Conservation (phyloP, 2,797 vertebrate species). For the Amniataba percoides region DNA sequence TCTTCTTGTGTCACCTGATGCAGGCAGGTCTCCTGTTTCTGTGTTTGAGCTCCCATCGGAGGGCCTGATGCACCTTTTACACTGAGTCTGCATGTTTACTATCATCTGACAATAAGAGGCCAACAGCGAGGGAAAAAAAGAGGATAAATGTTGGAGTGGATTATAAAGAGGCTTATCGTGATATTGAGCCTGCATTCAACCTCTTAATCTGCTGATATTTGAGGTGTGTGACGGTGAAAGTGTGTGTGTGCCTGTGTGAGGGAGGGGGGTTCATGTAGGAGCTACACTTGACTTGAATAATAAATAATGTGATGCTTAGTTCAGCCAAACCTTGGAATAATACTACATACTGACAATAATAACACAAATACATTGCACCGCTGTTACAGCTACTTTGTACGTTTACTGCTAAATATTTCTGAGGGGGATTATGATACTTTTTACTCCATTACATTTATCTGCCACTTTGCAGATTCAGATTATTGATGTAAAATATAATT, state of each 20-base stretch:
- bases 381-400: too few relatives aligned
- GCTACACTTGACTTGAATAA: background rate
- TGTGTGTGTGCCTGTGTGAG: too few relatives aligned
- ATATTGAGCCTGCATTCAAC: slow-evolving; percentile 5
- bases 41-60: background rate
- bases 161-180: slow-evolving; percentile 27
- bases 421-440: too few relatives aligned
- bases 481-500: too few relatives aligned
- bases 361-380: too few relatives aligned
- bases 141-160: slow-evolving; percentile 8
- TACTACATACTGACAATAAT: too few relatives aligned
- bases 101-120: background rate
- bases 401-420: too few relatives aligned
- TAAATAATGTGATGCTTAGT: too few relatives aligned
- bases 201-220: slow-evolving; percentile 8
- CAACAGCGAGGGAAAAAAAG: background rate
- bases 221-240: background rate
- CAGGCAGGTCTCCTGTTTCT: background rate
- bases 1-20: slow-evolving; percentile 8
- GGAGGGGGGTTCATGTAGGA: background rate
- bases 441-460: too few relatives aligned
- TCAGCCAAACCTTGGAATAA: too few relatives aligned
- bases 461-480: too few relatives aligned
- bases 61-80: slow-evolving; percentile 17
- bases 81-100: slow-evolving; percentile 6